Base-by-base conservation (phyloP, 92 coral and sea anemone species). In the Parazoanthus swiftii region DNA sequence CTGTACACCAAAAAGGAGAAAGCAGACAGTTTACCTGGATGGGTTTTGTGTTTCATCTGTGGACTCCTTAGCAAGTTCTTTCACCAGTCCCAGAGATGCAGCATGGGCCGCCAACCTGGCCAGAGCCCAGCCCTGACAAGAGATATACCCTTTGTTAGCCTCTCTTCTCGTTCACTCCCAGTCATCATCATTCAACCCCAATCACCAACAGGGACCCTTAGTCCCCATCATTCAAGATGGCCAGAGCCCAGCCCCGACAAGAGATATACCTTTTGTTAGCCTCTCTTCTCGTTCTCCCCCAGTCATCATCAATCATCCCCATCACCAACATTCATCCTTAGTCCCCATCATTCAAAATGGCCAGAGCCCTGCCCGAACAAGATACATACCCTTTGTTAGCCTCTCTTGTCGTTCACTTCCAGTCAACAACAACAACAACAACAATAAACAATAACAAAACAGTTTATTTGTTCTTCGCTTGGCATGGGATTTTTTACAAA, bases 51-150 rank as follows among this genome's bases (percentile, higher is more conserved):
- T 68, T n/a, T 83, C 77, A 72, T 83, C 86, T 29, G 43, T 3
- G 35, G 77, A 43, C 65, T 83, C 77, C 37, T 83, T 68, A 5
- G 66, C 85, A 79, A 88, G 93, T 48, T 96, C 96, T 5, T 92
- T 89, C 66, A 92, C 91, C 89, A 95, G 88, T 56, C 98, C 98
- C 80, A 92, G 89, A 26, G 95, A 92, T 36, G 95, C 91, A 13
- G 97, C 89, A 89, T 96, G 99, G 15, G 99, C 96, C 14, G 95
- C 94, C 63, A 96, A 84, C 66, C 97, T 95, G 63, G 98, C 99
- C 43, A 96, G 67, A 3, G 95, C 99, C 98, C 98, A 95, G 67
- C 99, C 99, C 99, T 96, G 83, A 4, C 44, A 54, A 35, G 67
- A 14, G 23, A 38, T 25, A 63, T 33, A 85, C 16, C 0, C 44